phyloP scores from a whole-genome alignment of 2,113 vertebrate species.

The Myiagra hebetior region DNA sequence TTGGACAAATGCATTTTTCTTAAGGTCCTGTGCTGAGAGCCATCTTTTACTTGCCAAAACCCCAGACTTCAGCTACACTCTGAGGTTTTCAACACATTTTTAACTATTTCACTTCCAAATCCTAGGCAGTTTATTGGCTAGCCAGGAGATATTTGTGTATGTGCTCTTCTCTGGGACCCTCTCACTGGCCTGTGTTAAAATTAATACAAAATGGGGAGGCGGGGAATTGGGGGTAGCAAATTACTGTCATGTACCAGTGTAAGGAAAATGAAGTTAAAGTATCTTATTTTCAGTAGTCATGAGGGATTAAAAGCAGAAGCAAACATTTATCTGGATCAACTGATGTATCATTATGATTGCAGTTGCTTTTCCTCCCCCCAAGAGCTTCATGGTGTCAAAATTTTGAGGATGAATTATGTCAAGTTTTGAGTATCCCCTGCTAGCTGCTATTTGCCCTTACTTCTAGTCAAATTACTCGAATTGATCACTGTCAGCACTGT shows the following conservation, averaged over 20 bases:
- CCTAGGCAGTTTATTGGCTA: neutral
- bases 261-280: neutral
- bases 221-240: accelerated
- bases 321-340: neutral
- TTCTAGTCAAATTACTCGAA: neutral
- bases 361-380: neutral
- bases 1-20: neutral
- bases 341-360: neutral
- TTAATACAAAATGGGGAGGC: neutral
- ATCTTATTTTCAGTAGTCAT: neutral
- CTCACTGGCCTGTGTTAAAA: neutral
- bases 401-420: neutral
- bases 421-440: neutral
- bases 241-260: neutral
- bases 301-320: neutral
- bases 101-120: neutral
- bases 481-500: neutral
- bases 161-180: neutral
- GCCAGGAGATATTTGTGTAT: neutral
- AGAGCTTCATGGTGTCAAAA: neutral
- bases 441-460: neutral
- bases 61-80: neutral
- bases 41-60: neutral
- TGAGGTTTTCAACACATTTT: neutral
- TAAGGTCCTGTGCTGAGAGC: neutral